Evolutionary conservation across 2,888 invertebrate species (phyloP).

Genomic region (Ischnus inquisitorius): DNA sequence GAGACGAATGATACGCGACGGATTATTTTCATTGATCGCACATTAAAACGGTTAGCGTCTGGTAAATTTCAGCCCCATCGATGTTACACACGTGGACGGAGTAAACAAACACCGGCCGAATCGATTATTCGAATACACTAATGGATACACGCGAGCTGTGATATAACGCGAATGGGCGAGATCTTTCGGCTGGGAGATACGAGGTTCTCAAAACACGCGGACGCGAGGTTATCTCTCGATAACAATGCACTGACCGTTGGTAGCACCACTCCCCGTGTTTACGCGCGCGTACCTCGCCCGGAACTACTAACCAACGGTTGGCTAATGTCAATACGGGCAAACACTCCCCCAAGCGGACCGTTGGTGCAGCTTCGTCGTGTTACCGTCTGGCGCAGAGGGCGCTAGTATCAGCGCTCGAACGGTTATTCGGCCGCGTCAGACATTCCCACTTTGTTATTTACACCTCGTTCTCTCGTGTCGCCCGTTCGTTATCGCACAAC

Average conservation of each 20-base stretch:
- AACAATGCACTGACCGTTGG: neutral
- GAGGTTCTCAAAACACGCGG: neutral
- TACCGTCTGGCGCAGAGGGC: neutral
- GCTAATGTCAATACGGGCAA: constrained; percentile 3
- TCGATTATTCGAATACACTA: constrained; percentile 36
- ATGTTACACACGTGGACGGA: constrained; percentile 27
- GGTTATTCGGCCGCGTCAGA: constrained; percentile 50
- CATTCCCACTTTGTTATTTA: constrained; percentile 50
- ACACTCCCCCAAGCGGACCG: neutral
- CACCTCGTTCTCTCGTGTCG: constrained; percentile 39
- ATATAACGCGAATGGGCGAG: neutral
- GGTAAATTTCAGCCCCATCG: constrained; percentile 37
- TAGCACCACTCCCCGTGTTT: neutral
- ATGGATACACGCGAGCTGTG: neutral
- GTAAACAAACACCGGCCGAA: constrained; percentile 39
- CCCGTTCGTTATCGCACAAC: constrained; percentile 13
- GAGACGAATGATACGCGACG: neutral
- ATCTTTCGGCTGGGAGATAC: neutral
- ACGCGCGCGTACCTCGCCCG: neutral
- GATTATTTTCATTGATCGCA: neutral
- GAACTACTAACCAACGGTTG: neutral
- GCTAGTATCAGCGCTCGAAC: neutral
- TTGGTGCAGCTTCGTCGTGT: neutral
- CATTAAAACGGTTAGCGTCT: neutral
- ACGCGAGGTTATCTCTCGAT: neutral